Percentiles rank a stretch among this genome's conserved stretches.
These are phyloP conservation scores for Tokudaia tokunoshimensis DNA, from an alignment of 2,797 vertebrate genomes.

Conservation along the genomic window DNA sequence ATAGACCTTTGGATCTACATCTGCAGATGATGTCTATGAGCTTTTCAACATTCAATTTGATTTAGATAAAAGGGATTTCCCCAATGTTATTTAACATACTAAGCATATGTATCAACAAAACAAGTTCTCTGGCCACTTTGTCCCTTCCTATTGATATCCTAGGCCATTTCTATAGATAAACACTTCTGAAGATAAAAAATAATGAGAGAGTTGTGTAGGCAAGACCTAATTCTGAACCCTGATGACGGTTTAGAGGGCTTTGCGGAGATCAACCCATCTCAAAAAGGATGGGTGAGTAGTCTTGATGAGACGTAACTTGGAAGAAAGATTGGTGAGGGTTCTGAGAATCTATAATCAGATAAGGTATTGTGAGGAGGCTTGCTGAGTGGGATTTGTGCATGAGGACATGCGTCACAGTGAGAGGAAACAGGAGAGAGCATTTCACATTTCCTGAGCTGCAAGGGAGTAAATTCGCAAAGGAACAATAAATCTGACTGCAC, in stretches of 20 bases:
- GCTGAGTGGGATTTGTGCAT: background rate
- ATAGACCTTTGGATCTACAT: background rate
- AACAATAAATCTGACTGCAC: background rate
- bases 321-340: background rate
- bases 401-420: background rate
- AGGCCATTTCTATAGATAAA: background rate
- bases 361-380: background rate
- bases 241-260: background rate
- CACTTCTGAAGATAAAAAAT: background rate
- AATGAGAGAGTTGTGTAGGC: background rate
- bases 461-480: background rate
- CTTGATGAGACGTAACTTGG: background rate
- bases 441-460: background rate
- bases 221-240: background rate
- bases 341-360: background rate
- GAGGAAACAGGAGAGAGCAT: background rate
- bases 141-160: background rate
- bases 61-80: background rate
- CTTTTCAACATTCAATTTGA: background rate
- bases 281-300: background rate
- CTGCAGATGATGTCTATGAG: background rate
- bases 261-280: background rate
- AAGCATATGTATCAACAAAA: background rate
- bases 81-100: conserved; percentile 1
- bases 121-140: background rate